phyloP scores from a whole-genome alignment of 2,113 vertebrate species.

The Cromileptes altivelis region DNA sequence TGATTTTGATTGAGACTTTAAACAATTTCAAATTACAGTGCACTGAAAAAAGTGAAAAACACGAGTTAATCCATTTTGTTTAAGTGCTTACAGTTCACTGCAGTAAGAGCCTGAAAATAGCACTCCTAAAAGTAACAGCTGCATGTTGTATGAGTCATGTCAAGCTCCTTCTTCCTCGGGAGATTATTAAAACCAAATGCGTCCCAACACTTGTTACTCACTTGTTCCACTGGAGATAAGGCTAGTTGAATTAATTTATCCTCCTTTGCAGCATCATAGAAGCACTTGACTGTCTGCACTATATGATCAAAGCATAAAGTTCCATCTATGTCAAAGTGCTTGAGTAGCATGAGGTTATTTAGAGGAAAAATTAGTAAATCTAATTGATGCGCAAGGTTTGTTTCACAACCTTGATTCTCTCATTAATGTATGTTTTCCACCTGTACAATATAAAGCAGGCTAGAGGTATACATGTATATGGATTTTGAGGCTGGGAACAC shows the following conservation, averaged over 20 bases:
- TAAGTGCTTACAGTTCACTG: not conserved
- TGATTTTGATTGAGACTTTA: slow-evolving; percentile 15
- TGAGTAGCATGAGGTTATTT: not conserved
- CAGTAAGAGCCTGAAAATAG: slow-evolving; percentile 57
- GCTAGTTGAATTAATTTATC: not conserved
- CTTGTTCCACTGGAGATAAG: slow-evolving; percentile 26
- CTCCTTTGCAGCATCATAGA: not conserved
- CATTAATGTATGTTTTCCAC: no score
- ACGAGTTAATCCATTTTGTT: slow-evolving; percentile 30
- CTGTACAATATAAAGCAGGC: not conserved
- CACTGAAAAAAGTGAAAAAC: not conserved
- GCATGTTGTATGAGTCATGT: slow-evolving; percentile 63
- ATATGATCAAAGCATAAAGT: not conserved
- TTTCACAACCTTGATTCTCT: no score
- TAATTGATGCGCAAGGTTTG: no score
- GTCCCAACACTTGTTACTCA: slow-evolving; percentile 22
- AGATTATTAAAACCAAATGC: slow-evolving; percentile 47
- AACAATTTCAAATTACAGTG: slow-evolving; percentile 7
- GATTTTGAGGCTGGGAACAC: no score
- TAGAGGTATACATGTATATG: not conserved
- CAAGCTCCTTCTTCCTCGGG: slow-evolving; percentile 52
- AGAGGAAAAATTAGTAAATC: not conserved
- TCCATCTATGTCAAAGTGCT: not conserved
- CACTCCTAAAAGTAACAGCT: slow-evolving; percentile 50
- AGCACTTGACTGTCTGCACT: not conserved